A percentile compares a stretch with the other conserved stretches of the same genome.
Evolutionary conservation across 1,140 invertebrate species (phyloP).

Genomic region (Chironomus striatipennis): DNA sequence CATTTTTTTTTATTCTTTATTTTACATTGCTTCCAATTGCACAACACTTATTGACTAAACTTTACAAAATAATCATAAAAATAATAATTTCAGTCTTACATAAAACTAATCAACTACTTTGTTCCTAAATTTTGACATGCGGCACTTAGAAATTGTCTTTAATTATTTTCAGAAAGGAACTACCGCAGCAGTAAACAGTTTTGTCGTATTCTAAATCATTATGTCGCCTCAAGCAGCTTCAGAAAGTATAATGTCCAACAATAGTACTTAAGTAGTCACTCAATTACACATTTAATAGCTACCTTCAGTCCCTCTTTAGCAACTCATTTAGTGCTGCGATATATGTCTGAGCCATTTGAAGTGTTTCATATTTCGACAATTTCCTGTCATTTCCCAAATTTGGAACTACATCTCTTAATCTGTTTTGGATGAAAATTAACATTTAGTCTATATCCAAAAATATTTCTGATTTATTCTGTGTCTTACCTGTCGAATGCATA

Average conservation of each 20-base stretch:
- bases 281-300: no score
- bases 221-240: not conserved
- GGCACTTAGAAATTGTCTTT: no score
- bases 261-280: no score
- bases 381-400: conserved; percentile 63
- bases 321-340: conserved; percentile 59
- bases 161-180: no score
- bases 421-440: not conserved
- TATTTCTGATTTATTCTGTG: no score
- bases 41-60: not conserved
- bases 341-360: conserved; percentile 77
- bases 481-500: conserved; percentile 58
- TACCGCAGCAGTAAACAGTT: not conserved
- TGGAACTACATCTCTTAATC: conserved; percentile 64
- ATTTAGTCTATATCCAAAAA: not conserved
- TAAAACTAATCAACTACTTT: not conserved
- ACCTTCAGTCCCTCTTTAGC: conserved; percentile 30
- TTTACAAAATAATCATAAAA: not conserved
- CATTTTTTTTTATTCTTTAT: not conserved
- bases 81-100: not conserved
- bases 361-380: conserved; percentile 70
- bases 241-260: not conserved
- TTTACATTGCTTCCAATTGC: not conserved
- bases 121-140: no score
- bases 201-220: not conserved